Base-by-base conservation (phyloP, 1,140 invertebrate genomes). In the Pseudoatta argentina region DNA sequence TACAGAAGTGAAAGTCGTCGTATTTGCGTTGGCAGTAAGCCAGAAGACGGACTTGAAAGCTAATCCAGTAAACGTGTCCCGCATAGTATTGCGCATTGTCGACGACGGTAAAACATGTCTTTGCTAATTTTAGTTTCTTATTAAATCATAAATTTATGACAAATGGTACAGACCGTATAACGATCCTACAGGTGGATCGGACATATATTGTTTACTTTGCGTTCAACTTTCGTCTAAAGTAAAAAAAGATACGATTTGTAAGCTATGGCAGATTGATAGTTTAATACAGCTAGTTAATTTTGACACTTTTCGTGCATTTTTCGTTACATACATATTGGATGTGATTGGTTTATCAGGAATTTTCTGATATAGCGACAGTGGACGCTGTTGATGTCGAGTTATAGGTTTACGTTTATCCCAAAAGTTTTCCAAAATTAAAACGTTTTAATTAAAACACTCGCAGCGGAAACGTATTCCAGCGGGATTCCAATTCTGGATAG, bases 1-100 rank as follows among this genome's bases (percentile, higher is more conserved):
- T 48, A 39, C 39, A 30, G 24, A 83, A 78, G 85, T 67, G 88
- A 89, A 89, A 89, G 77, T 89, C 66, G 66, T 30, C 34, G 63
- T 63, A 69, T 89, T 89, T 89, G 72, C 12, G 27, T 66, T 89
- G 88, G 88, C 88, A 7, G n/a, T 34, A 18, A 61, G 88, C 88
- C 88, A 89, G n/a, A 83, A 83, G 79, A 77, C 57, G 30, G 59
- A n/a, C 27, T 51, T 30, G 14, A 76, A 57, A 75, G 69, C 24
- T 83, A 63, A 73, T 83, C 55, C 83, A 24, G 34, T 71, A 86
- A 89, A 89, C 71, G 71, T 73, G 57, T 64, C 61, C n/a, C 57
- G 83, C 30, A 34, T n/a, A 63, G 53, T 63, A 75, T n/a, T 85
- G 24, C 66, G 53, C 53, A 82, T 87, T 61, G 55, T 83, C 61